Evolutionary conservation across 1,140 invertebrate species (phyloP).

Genomic region (Pentalonia nigronervosa): DNA sequence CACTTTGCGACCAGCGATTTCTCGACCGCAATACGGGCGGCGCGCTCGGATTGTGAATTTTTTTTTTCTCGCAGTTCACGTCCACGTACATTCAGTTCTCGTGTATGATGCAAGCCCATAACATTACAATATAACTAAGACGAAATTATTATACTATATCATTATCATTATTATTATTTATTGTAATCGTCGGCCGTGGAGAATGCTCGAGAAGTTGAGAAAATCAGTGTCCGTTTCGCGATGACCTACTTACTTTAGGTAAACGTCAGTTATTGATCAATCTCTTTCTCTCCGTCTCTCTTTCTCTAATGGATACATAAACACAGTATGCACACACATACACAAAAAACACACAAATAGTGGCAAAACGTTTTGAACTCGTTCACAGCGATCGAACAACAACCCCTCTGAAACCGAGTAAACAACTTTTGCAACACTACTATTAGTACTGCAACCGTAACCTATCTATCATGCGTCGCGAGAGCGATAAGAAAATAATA

Average conservation of each 20-base stretch:
- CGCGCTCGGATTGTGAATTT: background rate
- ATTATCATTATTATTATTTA: background rate
- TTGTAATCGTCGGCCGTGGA: background rate
- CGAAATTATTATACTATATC: background rate
- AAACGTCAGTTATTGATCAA: constrained; percentile 54
- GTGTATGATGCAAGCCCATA: background rate
- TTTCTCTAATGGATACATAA: constrained; percentile 12
- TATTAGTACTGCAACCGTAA: background rate
- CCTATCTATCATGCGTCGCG: background rate
- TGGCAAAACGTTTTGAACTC: constrained; percentile 4
- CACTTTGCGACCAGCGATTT: constrained; percentile 5
- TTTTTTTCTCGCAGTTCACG: background rate
- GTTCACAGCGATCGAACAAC: background rate
- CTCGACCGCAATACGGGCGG: background rate
- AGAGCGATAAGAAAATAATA: background rate
- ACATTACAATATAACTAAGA: background rate
- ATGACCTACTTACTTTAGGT: constrained; percentile 51
- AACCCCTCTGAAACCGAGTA: background rate
- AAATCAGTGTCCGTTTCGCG: constrained; percentile 54
- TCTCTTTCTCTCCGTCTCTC: constrained; percentile 5
- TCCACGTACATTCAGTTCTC: background rate
- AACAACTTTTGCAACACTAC: background rate
- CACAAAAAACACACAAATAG: background rate
- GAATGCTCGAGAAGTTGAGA: constrained; percentile 28
- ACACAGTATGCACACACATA: background rate